These are phyloP conservation scores for Yponomeuta plumbellus DNA, from an alignment of 2,888 invertebrate species.

Conservation along the genomic window DNA sequence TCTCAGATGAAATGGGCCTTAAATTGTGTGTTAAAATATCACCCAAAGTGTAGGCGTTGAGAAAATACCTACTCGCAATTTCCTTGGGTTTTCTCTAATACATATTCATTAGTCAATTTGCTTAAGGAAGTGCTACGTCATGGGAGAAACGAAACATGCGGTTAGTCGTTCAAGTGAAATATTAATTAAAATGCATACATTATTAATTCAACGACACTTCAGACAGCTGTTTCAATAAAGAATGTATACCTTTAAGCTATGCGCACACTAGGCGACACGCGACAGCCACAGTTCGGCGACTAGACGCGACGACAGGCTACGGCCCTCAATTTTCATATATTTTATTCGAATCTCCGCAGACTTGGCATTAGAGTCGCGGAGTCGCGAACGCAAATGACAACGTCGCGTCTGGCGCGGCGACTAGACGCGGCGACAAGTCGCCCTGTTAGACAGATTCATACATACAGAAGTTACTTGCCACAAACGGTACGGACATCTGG, in stretches of 20 bases:
- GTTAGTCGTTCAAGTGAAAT: conserved; percentile 12
- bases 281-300: no score
- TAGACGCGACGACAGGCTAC: no score
- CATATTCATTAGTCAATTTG: conserved; percentile 64
- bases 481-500: no score
- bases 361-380: no score
- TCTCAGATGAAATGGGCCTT: not conserved
- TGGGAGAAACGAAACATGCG: conserved; percentile 39
- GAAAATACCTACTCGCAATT: conserved; percentile 36
- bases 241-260: not conserved
- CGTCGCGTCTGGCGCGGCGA: no score
- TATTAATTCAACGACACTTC: not conserved
- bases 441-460: no score
- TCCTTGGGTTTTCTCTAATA: conserved; percentile 51
- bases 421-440: no score
- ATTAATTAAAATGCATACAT: conserved; percentile 15
- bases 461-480: no score
- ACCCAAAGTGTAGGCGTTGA: conserved; percentile 37
- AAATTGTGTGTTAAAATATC: conserved; percentile 32
- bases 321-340: no score
- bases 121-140: conserved; percentile 62
- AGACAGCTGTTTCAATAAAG: not conserved
- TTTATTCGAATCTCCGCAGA: no score
- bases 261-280: no score
- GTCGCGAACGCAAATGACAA: no score